A percentile compares a stretch with the other conserved stretches of the same genome.
Conservation (phyloP, 2,888 invertebrate species). For the Rhogogaster chlorosoma region DNA sequence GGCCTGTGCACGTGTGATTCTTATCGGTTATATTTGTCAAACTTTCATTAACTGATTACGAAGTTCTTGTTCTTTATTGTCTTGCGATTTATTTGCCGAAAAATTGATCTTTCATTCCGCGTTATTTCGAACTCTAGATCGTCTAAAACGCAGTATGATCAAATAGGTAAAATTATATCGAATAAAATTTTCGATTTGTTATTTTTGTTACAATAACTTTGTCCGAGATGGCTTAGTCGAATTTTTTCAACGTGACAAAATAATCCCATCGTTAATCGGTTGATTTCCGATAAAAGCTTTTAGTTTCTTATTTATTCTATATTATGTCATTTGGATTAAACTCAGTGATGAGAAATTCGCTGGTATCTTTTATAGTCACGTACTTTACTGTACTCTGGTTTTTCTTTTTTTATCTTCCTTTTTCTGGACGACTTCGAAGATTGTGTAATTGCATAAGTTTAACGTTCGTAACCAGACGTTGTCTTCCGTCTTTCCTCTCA, state of each 20-base stretch:
- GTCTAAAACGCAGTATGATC: not conserved
- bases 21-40: too few relatives aligned
- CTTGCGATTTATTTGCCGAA: not conserved
- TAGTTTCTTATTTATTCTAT: not conserved
- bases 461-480: constrained; percentile 12
- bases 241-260: not conserved
- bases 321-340: not conserved
- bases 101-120: not conserved
- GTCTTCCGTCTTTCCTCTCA: constrained; percentile 16
- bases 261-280: not conserved
- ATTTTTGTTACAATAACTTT: not conserved
- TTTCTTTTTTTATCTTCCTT: constrained; percentile 35
- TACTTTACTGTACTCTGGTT: not conserved
- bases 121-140: not conserved
- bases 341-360: not conserved
- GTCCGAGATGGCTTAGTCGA: not conserved
- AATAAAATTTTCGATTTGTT: not conserved
- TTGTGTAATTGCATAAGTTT: constrained; percentile 32
- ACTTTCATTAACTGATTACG: not conserved
- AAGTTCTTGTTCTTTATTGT: not conserved
- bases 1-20: too few relatives aligned
- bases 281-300: not conserved
- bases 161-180: not conserved
- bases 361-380: not conserved
- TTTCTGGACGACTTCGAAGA: not conserved